Base-by-base conservation (phyloP, 2,888 invertebrate species). In the Ditula angustiorana region DNA sequence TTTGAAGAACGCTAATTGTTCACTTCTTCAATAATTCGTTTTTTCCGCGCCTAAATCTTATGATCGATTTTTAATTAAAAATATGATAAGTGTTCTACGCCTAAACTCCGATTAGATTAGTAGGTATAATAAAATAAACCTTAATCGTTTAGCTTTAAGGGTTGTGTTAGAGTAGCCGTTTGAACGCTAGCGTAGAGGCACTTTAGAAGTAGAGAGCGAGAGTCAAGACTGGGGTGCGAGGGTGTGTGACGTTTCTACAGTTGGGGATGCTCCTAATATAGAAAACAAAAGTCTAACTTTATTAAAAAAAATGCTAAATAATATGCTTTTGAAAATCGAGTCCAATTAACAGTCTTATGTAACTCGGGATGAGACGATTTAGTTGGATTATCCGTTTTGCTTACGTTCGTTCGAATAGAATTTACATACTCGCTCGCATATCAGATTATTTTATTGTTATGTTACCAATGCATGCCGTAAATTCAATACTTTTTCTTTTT, bases 121-220 rank as follows among this genome's bases (percentile, higher is more conserved):
- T 46, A n/a, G n/a, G n/a, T n/a, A n/a, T n/a, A n/a, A n/a, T n/a
- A 30, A 44, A 58, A 61, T 64, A 50, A 57, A 53, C 37, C 53
- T 37, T 61, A 70, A 73, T 63, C 65, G 52, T 44, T 55, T 75
- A 74, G 69, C 33, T 47, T 21, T 71, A 74, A 78, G 71, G 73
- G 80, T 82, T 78, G 74, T 81, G 73, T 50, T 82, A 80, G 77
- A 61, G 64, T 82, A 82, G 79, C 72, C 69, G 71, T 63, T 75
- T 76, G 71, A 74, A 74, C 84, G 86, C 85, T 87, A 87, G 86
- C 65, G 74, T 87, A 86, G 86, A 62, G 72, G 76, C 75, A 75
- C 74, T 63, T 76, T 76, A 68, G 69, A 66, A 68, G 72, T 68
- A 72, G 71, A 68, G 72, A 75, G 70, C 74, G 82, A 82, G 82